A percentile compares a stretch with the other conserved stretches of the same genome.
phyloP scores from a whole-genome alignment of 2,113 vertebrate genomes.

The Scalopus aquaticus region DNA sequence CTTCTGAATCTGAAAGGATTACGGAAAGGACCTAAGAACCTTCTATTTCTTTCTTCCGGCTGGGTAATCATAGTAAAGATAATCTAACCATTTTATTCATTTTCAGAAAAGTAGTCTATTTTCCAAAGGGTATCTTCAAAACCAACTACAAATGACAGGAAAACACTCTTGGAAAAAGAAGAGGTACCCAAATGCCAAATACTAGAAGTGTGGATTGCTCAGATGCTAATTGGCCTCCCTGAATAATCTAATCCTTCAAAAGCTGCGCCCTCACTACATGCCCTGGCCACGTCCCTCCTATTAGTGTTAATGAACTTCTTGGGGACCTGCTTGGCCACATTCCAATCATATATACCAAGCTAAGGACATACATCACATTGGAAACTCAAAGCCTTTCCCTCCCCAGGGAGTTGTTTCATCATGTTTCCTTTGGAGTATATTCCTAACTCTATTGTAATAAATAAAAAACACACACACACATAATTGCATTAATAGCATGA shows the following conservation, averaged over 20 bases:
- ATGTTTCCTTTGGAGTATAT: slow-evolving; percentile 41
- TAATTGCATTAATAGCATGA: slow-evolving; percentile 27
- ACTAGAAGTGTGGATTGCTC: background rate
- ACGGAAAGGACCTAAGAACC: background rate
- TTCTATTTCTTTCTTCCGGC: background rate
- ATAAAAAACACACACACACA: background rate
- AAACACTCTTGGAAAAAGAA: slow-evolving; percentile 2
- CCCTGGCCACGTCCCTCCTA: background rate
- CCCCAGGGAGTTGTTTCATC: background rate
- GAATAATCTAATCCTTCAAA: background rate
- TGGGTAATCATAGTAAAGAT: background rate
- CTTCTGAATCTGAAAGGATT: background rate
- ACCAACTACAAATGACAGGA: slow-evolving; percentile 22
- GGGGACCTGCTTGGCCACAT: slow-evolving; percentile 48
- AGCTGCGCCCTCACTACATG: background rate
- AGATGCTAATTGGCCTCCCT: background rate
- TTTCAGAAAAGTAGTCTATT: background rate
- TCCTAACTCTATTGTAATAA: slow-evolving; percentile 37
- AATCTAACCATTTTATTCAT: background rate
- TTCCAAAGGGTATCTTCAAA: background rate
- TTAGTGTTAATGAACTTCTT: slow-evolving; percentile 35
- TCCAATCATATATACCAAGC: background rate
- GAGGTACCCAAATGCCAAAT: background rate
- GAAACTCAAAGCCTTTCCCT: slow-evolving; percentile 35
- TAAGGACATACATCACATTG: background rate